Evolutionary conservation across 2,797 vertebrate genomes (phyloP), one percentile per base, ranked within the genome.

Genomic region (Melopsittacus undulatus): DNA sequence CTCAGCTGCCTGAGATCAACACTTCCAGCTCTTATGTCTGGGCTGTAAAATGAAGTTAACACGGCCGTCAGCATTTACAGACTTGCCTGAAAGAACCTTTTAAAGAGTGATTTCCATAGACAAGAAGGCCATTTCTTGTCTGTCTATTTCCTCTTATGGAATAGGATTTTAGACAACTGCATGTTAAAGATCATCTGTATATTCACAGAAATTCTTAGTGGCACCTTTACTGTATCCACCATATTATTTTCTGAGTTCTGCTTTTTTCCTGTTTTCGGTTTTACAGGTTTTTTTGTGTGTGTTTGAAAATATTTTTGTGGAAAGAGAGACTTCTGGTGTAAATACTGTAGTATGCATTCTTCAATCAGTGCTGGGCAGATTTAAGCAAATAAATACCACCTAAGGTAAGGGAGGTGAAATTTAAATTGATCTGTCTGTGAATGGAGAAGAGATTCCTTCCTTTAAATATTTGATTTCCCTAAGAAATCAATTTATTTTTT

Each of bases 11-110:
- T 66, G 49, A 52, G 46, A 87, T 78, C 87, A 66, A 75, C 63
- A 38, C 15, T 94, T 94, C 19, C 51, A 68, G 36, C 69, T 90
- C 49, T 78, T 34, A 51, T 42, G 8, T 34, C 13, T 10, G 69
- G 62, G n/a, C 34, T 89, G 34, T 87, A 93, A 94, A 96, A 85
- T 75, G 64, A 87, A 85, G 57, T 87, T 80, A 80, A 42, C 75
- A 48, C 36, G 89, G 66, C 42, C 93, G 92, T 87, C 89, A 83
- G 68, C 73, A 72, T 87, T 83, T 89, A 52, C n/a, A 91, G 85
- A 78, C 19, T 7, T 52, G 42, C 66, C 73, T 74, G 68, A 88
- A 86, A 72, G 57, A 76, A 82, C 51, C 62, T 91, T 84, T 90
- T 89, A 83, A 89, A 88, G 59, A 91, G 54, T 56, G 29, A 91